A percentile compares a stretch with the other conserved stretches of the same genome.
These are phyloP conservation scores for Phasia obesa DNA, from an alignment of 2,888 invertebrate genomes.

Conservation along the genomic window DNA sequence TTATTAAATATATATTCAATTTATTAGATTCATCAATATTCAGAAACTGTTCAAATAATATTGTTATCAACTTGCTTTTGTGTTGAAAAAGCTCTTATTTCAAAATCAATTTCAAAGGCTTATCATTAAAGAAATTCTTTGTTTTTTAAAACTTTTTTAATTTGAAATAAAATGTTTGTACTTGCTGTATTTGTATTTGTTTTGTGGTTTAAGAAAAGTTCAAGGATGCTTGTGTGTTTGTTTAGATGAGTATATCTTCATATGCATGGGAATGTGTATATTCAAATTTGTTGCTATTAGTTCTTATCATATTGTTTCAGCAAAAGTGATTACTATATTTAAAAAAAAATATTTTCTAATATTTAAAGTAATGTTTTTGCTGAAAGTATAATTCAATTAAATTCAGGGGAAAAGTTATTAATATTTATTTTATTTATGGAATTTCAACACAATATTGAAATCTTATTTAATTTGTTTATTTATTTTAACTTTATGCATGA, in stretches of 20 bases:
- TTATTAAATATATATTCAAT: too few species aligned
- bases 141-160: too few species aligned
- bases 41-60: too few species aligned
- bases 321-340: slow-evolving; percentile 38
- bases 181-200: background rate
- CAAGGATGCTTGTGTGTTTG: background rate
- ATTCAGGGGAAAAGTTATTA: background rate
- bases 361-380: slow-evolving; percentile 12
- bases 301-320: slow-evolving; percentile 38
- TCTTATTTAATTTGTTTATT: background rate
- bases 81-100: too few species aligned
- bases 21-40: too few species aligned
- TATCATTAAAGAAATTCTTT: too few species aligned
- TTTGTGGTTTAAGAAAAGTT: slow-evolving; percentile 31
- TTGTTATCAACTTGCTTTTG: too few species aligned
- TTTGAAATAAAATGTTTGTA: too few species aligned
- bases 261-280: background rate
- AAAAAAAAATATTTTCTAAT: slow-evolving; percentile 18
- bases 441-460: background rate
- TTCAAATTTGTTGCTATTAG: slow-evolving; percentile 8
- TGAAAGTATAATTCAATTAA: slow-evolving; percentile 13
- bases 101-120: too few species aligned
- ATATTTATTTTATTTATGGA: slow-evolving; percentile 12
- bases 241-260: background rate
- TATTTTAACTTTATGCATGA: too few species aligned